Percentiles rank a stretch among this genome's conserved stretches.
phyloP scores from a whole-genome alignment of 1,140 invertebrate genomes.

The Cyrtorhinus lividipennis region DNA sequence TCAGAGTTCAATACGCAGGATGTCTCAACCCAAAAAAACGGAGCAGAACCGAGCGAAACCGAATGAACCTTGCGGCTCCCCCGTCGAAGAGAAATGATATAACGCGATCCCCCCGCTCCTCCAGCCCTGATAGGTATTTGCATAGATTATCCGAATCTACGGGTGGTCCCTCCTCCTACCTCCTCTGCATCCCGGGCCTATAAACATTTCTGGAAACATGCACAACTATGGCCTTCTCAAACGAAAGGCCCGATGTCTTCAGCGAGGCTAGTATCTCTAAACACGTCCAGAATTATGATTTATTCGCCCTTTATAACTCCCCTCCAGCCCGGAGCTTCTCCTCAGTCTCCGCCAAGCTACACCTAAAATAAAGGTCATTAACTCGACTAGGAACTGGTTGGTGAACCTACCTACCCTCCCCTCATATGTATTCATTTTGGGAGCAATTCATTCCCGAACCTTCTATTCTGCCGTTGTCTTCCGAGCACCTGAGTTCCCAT shows the following conservation, averaged over 20 bases:
- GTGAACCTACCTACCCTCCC: neutral
- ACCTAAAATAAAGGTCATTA: slow-evolving; percentile 6
- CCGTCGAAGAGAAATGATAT: no score
- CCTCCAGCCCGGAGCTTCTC: neutral
- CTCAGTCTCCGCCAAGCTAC: neutral
- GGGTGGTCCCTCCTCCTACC: no score
- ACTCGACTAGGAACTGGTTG: slow-evolving; percentile 8
- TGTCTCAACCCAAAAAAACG: no score
- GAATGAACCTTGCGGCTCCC: no score
- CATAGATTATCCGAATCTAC: slow-evolving; percentile 9
- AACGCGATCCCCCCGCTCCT: no score
- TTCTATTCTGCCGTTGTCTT: neutral
- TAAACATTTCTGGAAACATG: neutral
- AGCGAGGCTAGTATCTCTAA: neutral
- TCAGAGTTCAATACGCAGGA: no score
- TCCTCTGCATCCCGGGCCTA: neutral
- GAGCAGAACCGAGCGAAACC: no score
- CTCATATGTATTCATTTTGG: slow-evolving; percentile 1
- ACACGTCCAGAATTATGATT: slow-evolving; percentile 8
- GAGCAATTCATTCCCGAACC: neutral
- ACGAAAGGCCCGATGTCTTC: neutral
- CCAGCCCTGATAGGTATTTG: no score
- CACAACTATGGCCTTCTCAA: neutral
- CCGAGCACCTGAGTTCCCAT: neutral
- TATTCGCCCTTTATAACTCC: slow-evolving; percentile 8